Base-by-base conservation (phyloP, 1,140 invertebrate genomes). In the Drosophila nasuta region DNA sequence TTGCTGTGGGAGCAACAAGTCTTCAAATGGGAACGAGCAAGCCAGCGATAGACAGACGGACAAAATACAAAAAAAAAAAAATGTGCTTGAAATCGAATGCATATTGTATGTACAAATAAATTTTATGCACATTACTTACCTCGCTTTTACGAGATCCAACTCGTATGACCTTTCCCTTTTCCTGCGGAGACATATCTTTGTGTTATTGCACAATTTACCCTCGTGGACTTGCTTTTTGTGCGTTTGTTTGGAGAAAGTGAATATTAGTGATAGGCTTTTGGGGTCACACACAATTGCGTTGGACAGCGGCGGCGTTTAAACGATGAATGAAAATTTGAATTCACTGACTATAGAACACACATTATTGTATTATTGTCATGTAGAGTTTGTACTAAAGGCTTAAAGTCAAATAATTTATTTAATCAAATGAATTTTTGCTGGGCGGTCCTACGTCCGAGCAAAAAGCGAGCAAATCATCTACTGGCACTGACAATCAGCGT, bases 81-180 rank as follows among this genome's bases (percentile, higher is more conserved):
- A 49, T 49, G 45, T 49, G 60, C 48, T 52, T 43, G 43, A 69
- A 81, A 72, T 74, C 67, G 71, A 74, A 85, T 76, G 73, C 73
- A 60, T 38, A 60, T 20, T 67, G 60, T 35, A 75, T 46, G 68
- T 64, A 68, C 65, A 77, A 57, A 79, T 65, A 74, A 75, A 69
- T 71, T 41, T 71, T 74, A 71, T 75, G 11, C 57, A 66, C 5
- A 57, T 64, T 57, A 28, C 89, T 93, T 93, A 95, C 95, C 93
- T 95, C 94, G 85, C 95, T 96, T 93, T 95, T 95, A 62, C 95
- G 93, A 51, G 95, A 95, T 6, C 95, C 95, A 66, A 96, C 95
- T 73, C 92, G 91, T 58, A 95, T 94, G 88, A 94, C 79, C 77
- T 90, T 91, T 56, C 85, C 80, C 58, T 89, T 91, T 58, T 85